These are phyloP conservation scores for Anseranas semipalmata DNA, from an alignment of 2,113 vertebrate genomes.

Conservation along the genomic window DNA sequence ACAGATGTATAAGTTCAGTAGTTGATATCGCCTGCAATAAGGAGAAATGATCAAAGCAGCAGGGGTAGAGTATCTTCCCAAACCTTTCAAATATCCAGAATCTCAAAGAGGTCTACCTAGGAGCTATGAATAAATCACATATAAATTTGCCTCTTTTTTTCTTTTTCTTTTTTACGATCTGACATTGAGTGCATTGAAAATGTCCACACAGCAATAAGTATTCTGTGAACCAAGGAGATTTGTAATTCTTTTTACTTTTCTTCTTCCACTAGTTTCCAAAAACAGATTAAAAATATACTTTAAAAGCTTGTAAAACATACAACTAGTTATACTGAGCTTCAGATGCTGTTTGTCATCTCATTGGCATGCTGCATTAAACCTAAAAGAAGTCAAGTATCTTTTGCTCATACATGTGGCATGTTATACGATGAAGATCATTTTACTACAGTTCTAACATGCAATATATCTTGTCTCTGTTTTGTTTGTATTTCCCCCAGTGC, in stretches of 20 bases:
- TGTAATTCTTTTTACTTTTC: slow-evolving; percentile 48
- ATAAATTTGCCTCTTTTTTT: slow-evolving; percentile 68
- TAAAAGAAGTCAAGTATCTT: neutral
- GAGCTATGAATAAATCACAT: slow-evolving; percentile 78
- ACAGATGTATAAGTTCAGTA: slow-evolving; percentile 71
- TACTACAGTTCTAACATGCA: neutral
- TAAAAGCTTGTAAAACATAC: neutral
- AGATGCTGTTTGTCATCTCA: slow-evolving; percentile 40
- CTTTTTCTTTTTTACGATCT: slow-evolving; percentile 45
- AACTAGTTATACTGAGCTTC: neutral
- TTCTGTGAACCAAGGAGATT: slow-evolving; percentile 63
- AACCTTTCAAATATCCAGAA: slow-evolving; percentile 77
- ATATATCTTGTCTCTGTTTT: slow-evolving; percentile 27
- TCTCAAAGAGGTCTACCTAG: slow-evolving; percentile 72
- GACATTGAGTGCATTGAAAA: slow-evolving; percentile 66
- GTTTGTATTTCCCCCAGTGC: slow-evolving; percentile 78
- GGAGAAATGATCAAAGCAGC: slow-evolving; percentile 77
- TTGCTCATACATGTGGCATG: neutral
- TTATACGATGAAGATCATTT: neutral
- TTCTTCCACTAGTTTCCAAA: slow-evolving; percentile 50
- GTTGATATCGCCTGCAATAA: slow-evolving; percentile 65
- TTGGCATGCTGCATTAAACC: neutral
- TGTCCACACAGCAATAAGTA: slow-evolving; percentile 62
- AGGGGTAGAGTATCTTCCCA: slow-evolving; percentile 63
- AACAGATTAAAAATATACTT: slow-evolving; percentile 41